Percentiles rank a stretch among this genome's conserved stretches.
Evolutionary conservation across 2,888 invertebrate genomes (phyloP).

Genomic region (Iselma pallidipennis): DNA sequence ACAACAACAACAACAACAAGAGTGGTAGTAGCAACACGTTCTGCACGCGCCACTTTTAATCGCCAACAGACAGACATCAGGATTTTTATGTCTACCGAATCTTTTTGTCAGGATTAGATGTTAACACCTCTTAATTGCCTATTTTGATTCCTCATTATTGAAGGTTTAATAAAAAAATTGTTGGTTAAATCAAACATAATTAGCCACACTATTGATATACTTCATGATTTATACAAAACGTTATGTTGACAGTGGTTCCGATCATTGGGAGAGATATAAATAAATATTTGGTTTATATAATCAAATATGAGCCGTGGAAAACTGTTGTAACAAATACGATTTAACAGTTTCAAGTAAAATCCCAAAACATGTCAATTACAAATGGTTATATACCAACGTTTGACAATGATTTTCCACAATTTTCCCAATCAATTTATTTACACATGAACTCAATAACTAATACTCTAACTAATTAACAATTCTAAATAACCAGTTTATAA

Average conservation of each 20-base stretch:
- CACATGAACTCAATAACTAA: background rate
- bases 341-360: background rate
- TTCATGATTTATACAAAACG: background rate
- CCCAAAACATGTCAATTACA: background rate
- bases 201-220: background rate
- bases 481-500: background rate
- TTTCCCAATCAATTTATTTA: background rate
- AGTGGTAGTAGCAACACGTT: background rate
- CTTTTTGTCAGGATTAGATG: background rate
- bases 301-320: background rate
- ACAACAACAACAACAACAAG: background rate
- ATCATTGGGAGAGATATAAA: background rate
- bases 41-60: conserved; percentile 1
- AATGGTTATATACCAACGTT: background rate
- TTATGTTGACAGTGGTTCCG: background rate
- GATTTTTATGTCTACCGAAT: background rate
- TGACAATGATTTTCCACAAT: background rate
- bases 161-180: background rate
- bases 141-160: background rate
- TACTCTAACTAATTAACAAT: background rate
- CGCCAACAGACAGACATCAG: background rate
- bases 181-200: background rate
- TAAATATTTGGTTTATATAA: background rate
- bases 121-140: background rate
- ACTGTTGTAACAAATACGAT: background rate